These are phyloP conservation scores for Cygnus atratus DNA, from an alignment of 2,113 vertebrate genomes.

Conservation along the genomic window DNA sequence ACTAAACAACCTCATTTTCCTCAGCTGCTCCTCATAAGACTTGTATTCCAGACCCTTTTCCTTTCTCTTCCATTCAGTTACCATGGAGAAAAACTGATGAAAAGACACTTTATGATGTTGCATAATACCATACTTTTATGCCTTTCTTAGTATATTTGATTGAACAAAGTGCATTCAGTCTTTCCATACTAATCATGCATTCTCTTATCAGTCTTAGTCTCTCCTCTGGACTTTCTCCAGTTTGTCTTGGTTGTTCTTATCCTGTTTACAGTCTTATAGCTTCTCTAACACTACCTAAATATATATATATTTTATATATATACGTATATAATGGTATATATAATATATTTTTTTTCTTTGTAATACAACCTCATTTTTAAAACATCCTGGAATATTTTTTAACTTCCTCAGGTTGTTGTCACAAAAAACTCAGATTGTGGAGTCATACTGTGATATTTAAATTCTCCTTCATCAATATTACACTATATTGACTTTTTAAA, in stretches of 20 bases:
- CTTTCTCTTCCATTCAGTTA: not conserved
- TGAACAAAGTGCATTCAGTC: not conserved
- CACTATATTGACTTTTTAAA: not conserved
- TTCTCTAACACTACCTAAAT: not conserved
- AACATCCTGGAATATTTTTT: not conserved
- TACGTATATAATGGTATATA: too few relatives aligned
- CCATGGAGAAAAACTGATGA: not conserved
- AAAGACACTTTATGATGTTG: not conserved
- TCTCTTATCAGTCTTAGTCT: not conserved
- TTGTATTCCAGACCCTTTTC: not conserved
- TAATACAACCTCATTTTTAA: not conserved
- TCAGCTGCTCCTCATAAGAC: too few relatives aligned
- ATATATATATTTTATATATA: too few relatives aligned
- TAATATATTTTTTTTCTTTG: not conserved
- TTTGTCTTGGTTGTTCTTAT: not conserved
- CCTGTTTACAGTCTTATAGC: not conserved
- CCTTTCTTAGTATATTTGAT: not conserved
- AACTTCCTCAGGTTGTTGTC: not conserved
- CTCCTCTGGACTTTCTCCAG: not conserved
- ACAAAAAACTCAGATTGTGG: not conserved
- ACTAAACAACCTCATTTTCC: too few relatives aligned
- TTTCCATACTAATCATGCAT: not conserved
- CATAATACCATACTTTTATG: not conserved
- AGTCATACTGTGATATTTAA: not conserved
- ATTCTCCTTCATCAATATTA: not conserved